Evolutionary conservation across 2,113 vertebrate species (phyloP).

Genomic region (Chaenocephalus aceratus): DNA sequence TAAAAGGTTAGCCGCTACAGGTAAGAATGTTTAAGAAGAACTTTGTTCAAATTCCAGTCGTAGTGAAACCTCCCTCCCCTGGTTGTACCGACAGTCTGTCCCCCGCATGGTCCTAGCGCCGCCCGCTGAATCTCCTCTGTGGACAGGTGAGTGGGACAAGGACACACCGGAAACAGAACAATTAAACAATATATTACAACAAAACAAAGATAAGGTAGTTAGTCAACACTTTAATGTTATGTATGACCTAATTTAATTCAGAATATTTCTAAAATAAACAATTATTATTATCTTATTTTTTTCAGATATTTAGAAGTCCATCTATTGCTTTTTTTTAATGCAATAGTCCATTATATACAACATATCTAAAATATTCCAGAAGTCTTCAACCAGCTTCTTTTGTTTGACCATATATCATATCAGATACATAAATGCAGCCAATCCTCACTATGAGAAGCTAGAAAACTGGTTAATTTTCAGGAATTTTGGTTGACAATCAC

Average conservation of each 20-base stretch:
- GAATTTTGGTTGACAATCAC: background rate
- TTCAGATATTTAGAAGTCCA: too few species aligned
- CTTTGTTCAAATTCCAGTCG: slow-evolving; percentile 63
- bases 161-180: slow-evolving; percentile 3
- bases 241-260: background rate
- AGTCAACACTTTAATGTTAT: too few species aligned
- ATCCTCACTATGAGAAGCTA: background rate
- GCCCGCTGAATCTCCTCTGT: background rate
- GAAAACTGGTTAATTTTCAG: too few species aligned
- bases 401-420: background rate
- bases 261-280: background rate
- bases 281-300: background rate
- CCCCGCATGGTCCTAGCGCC: slow-evolving; percentile 75
- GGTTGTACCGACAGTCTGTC: slow-evolving; percentile 18
- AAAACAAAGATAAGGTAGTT: background rate
- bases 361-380: background rate
- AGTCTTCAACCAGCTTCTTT: background rate
- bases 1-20: background rate
- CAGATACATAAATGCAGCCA: background rate
- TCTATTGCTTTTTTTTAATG: too few species aligned
- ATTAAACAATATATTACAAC: background rate
- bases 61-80: slow-evolving; percentile 6
- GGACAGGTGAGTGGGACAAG: background rate
- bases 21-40: slow-evolving; percentile 45
- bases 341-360: background rate